phyloP scores from a whole-genome alignment of 1,140 invertebrate genomes.

The Antheraea pernyi region DNA sequence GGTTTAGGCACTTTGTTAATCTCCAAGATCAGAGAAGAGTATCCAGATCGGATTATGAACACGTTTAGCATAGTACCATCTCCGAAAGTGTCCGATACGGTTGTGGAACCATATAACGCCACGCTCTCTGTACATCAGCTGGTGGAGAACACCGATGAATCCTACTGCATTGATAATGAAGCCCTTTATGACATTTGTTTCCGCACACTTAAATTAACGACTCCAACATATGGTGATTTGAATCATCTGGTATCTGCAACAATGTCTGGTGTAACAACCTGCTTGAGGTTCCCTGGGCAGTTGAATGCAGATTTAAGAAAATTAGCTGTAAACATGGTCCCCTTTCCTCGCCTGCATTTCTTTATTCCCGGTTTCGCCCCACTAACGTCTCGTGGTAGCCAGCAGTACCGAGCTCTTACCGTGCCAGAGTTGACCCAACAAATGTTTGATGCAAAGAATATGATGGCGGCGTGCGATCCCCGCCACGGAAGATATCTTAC shows the following conservation, averaged over 20 bases:
- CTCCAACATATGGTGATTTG: no score
- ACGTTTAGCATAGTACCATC: slow-evolving; percentile 92
- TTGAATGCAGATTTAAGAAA: slow-evolving; percentile 76
- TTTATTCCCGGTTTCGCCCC: slow-evolving; percentile 97
- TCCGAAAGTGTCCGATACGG: slow-evolving; percentile 88
- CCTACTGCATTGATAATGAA: slow-evolving; percentile 83
- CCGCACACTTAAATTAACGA: slow-evolving; percentile 81
- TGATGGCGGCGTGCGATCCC: slow-evolving; percentile 98
- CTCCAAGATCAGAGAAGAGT: slow-evolving; percentile 84
- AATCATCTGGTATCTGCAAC: slow-evolving; percentile 76
- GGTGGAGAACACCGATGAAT: slow-evolving; percentile 89
- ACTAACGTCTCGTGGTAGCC: slow-evolving; percentile 91
- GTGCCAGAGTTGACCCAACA: slow-evolving; percentile 95
- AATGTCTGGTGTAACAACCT: slow-evolving; percentile 90
- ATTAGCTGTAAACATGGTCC: slow-evolving; percentile 95
- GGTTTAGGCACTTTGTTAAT: slow-evolving; percentile 86
- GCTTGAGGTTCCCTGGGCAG: slow-evolving; percentile 38
- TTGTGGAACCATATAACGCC: slow-evolving; percentile 79
- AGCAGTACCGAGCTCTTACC: slow-evolving; percentile 89
- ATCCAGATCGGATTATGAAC: slow-evolving; percentile 89
- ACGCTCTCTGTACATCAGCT: slow-evolving; percentile 86
- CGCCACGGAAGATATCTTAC: slow-evolving; percentile 93
- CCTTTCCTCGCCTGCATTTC: slow-evolving; percentile 96
- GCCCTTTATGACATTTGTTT: no score
- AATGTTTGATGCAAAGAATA: slow-evolving; percentile 96